Evolutionary conservation across 2,113 vertebrate species (phyloP).

Genomic region (Engraulis encrasicolus): DNA sequence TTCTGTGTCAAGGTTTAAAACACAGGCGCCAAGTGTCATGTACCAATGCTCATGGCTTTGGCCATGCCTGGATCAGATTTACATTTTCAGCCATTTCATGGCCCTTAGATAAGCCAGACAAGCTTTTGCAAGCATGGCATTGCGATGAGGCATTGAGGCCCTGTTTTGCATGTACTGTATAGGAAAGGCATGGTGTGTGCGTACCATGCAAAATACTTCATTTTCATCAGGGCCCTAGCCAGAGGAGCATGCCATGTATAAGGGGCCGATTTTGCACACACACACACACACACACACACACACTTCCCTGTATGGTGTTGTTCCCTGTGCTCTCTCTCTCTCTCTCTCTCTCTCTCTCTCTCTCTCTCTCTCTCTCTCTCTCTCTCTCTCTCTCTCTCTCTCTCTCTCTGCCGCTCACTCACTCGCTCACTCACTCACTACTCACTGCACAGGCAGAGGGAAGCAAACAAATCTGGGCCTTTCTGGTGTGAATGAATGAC

Average conservation of each 20-base stretch:
- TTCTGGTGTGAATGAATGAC: not conserved
- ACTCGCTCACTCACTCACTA: no score
- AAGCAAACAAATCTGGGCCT: slow-evolving; percentile 13
- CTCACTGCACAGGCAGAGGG: not conserved
- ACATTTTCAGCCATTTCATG: not conserved
- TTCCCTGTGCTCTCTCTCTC: no score
- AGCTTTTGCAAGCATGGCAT: not conserved
- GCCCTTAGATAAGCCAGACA: not conserved
- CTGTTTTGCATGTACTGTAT: not conserved
- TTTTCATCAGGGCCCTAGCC: not conserved
- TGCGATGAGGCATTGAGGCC: not conserved
- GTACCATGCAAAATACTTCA: not conserved
- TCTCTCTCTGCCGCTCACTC: no score
- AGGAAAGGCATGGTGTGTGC: not conserved
- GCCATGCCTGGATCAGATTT: not conserved
- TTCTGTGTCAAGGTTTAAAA: not conserved
- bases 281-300: no score
- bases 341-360: no score
- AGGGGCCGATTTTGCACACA: not conserved
- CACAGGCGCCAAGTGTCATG: no score
- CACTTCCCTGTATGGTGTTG: not conserved
- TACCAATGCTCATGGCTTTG: not conserved
- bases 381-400: no score
- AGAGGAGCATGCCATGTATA: not conserved
- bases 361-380: no score